A percentile compares a stretch with the other conserved stretches of the same genome.
phyloP scores from a whole-genome alignment of 2,888 invertebrate species.

The Agriopis leucophaearia region DNA sequence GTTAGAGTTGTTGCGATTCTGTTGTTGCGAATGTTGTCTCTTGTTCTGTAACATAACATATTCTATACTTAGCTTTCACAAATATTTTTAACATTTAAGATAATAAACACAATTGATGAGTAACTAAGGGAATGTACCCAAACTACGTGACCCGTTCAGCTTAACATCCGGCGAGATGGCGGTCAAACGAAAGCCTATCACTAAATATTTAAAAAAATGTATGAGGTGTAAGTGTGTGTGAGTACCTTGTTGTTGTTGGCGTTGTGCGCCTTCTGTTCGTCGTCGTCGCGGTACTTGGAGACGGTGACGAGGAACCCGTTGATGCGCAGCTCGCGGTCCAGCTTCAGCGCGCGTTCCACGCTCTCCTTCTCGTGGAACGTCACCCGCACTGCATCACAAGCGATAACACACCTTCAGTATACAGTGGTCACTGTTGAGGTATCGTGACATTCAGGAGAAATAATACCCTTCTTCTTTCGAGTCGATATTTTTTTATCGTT shows the following conservation, averaged over 20 bases:
- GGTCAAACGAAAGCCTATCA: too few species aligned
- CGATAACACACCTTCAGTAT: too few species aligned
- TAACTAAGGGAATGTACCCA: too few species aligned
- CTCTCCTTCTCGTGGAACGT: constrained; percentile 79
- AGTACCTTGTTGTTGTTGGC: constrained; percentile 75
- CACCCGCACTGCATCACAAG: constrained; percentile 70
- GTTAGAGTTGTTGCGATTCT: constrained; percentile 62
- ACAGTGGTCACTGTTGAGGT: background rate
- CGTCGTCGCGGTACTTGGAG: constrained; percentile 82
- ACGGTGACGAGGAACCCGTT: constrained; percentile 84
- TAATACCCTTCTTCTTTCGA: too few species aligned
- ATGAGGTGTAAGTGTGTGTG: too few species aligned
- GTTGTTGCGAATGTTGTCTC: constrained; percentile 73
- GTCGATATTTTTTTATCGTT: too few species aligned
- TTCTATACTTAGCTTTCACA: background rate
- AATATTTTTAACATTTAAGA: too few species aligned
- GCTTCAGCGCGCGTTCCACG: constrained; percentile 78
- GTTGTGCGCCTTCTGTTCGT: constrained; percentile 80
- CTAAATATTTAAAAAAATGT: too few species aligned
- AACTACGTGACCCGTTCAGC: too few species aligned
- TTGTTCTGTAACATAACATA: constrained; percentile 66
- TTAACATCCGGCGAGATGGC: too few species aligned
- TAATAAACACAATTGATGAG: too few species aligned
- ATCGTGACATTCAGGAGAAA: too few species aligned
- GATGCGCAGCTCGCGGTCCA: constrained; percentile 83